Evolutionary conservation across 1,140 invertebrate genomes (phyloP), one percentile per base, ranked within the genome.

Genomic region (Formica exsecta): DNA sequence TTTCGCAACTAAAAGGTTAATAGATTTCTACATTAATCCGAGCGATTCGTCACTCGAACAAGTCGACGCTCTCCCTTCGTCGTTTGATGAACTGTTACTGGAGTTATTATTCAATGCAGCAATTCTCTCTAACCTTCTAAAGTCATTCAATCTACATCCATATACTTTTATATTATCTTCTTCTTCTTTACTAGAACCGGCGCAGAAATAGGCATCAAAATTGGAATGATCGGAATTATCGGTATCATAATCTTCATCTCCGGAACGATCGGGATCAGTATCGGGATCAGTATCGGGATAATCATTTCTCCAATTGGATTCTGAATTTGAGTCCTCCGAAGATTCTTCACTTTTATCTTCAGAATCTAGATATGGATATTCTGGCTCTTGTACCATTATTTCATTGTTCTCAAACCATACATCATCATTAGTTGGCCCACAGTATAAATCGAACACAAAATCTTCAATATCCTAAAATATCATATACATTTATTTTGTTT

Each of bases 321-420:
- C 96, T 38, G 94, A 93, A 92, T 96, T 96, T 6, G 95, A 96
- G 88, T 96, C 95, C 22, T 96, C 96, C 29, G 96, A 95, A 19
- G 95, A 95, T 9, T 93, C 91, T 22, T 89, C 90, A 3, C 92
- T 89, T 25, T 87, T 74, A 29, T 94, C 93, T 0, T 91, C 92
- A 75, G 92, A 88, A 75, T 90, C 91, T 4, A 90, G 38, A 19
- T 92, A 81, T 65, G 86, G 79, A 59, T 91, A 65, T 36, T 38
- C 9, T 59, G n/a, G n/a, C 9, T 7, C 32, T 9, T 6, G 7
- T 22, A 95, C 59, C 8, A 84, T 87, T 29, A 94, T 32, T 7
- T 84, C n/a, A 36, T 94, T 48, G 11, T 6, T 76, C 2, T 94
- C 92, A 36, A 92, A 13, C 36, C 80, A 13, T 2, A 93, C 22